Evolutionary conservation across 2,797 vertebrate species (phyloP).

Genomic region (Paguma larvata): DNA sequence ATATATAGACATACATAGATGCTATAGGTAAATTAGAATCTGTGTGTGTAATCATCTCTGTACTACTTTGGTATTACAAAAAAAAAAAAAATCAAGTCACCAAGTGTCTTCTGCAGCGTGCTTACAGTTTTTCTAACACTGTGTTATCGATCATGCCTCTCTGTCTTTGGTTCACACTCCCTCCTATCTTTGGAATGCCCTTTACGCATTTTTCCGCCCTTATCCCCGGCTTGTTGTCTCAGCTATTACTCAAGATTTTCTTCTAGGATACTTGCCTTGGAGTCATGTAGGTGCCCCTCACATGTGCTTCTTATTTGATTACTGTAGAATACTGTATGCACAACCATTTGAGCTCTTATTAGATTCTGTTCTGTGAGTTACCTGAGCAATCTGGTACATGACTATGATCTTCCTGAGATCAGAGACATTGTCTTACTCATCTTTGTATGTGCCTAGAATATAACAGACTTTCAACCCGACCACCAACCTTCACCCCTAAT

Average conservation of each 20-base stretch:
- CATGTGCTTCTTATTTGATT: not conserved
- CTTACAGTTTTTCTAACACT: not conserved
- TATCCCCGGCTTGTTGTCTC: not conserved
- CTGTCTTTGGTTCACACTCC: not conserved
- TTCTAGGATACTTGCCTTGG: not conserved
- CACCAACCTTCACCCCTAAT: not conserved
- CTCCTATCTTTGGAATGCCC: not conserved
- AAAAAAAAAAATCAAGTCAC: not conserved
- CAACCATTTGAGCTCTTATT: not conserved
- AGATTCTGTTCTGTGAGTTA: not conserved
- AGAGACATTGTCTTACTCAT: not conserved
- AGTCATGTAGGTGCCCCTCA: not conserved
- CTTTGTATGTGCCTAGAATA: not conserved
- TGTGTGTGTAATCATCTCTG: not conserved
- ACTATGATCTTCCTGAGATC: not conserved
- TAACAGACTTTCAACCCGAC: accelerated
- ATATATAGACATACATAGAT: not conserved
- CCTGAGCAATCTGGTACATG: not conserved
- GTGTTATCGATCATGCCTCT: not conserved
- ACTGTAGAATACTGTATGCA: accelerated
- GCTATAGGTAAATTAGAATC: not conserved
- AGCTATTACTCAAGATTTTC: not conserved
- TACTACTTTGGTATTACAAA: not conserved
- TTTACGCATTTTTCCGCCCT: not conserved
- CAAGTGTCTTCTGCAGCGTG: not conserved